phyloP scores from a whole-genome alignment of 1,140 invertebrate genomes.

The Chrysopa pallens region DNA sequence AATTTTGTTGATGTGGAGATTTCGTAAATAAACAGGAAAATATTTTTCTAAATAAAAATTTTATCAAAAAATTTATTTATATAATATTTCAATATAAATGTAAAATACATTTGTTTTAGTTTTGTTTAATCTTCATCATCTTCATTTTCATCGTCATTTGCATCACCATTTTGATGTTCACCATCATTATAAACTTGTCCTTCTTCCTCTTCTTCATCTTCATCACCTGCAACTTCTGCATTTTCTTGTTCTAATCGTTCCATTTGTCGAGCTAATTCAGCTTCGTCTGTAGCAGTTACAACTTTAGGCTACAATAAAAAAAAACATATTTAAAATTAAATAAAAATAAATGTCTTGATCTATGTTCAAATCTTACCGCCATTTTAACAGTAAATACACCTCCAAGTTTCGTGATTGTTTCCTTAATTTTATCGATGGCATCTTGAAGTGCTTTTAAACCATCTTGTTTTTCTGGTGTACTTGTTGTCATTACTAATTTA shows the following conservation, averaged over 20 bases:
- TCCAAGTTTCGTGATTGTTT: constrained; percentile 63
- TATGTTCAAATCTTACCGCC: constrained; percentile 48
- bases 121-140: constrained; percentile 19
- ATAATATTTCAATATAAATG: no score
- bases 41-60: no score
- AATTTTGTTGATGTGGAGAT: no score
- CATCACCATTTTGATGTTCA: constrained; percentile 26
- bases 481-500: constrained; percentile 94
- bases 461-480: constrained; percentile 88
- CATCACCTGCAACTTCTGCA: constrained; percentile 80
- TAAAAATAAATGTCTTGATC: constrained; percentile 1
- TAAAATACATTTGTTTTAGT: background rate
- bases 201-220: constrained; percentile 62
- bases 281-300: constrained; percentile 94
- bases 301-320: constrained; percentile 69
- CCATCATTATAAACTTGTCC: constrained; percentile 22
- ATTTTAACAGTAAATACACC: constrained; percentile 92
- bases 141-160: constrained; percentile 24
- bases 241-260: constrained; percentile 87
- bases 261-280: constrained; percentile 82
- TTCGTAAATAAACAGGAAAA: no score
- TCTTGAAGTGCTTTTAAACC: constrained; percentile 76
- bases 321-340: constrained; percentile 3
- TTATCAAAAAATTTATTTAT: no score
- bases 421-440: constrained; percentile 75